phyloP scores from a whole-genome alignment of 2,888 invertebrate species.

The Chrysotoxum bicinctum region DNA sequence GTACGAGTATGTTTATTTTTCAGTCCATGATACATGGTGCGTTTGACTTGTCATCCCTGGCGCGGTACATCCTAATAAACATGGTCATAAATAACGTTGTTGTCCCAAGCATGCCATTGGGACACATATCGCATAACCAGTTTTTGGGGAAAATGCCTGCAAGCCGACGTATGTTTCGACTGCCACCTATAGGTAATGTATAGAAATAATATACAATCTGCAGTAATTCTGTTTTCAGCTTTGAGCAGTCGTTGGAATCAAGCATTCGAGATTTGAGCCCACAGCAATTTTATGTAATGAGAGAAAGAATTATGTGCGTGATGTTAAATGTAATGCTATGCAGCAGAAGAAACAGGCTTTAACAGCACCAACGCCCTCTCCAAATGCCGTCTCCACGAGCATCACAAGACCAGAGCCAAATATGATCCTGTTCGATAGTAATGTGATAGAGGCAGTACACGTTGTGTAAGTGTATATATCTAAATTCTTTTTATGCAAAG shows the following conservation, averaged over 20 bases:
- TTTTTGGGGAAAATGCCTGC: conserved; percentile 57
- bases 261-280: conserved; percentile 19
- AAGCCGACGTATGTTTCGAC: background rate
- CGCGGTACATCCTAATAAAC: conserved; percentile 71
- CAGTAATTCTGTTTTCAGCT: conserved; percentile 51
- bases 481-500: no score
- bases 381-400: background rate
- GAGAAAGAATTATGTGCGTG: conserved; percentile 34
- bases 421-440: background rate
- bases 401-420: conserved; percentile 19
- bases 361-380: background rate
- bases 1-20: background rate
- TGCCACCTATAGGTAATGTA: background rate
- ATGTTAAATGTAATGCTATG: conserved; percentile 59
- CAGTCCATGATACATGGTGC: background rate
- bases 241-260: background rate
- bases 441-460: background rate
- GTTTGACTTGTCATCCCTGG: conserved; percentile 67
- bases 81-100: conserved; percentile 67
- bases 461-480: no score
- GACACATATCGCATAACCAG: conserved; percentile 62
- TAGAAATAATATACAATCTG: no score
- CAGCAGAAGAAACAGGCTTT: conserved; percentile 39
- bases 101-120: conserved; percentile 62
- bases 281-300: conserved; percentile 53